Base-by-base conservation (phyloP, 2,888 invertebrate species). In the Pseudococcus jackbeardsleyi region DNA sequence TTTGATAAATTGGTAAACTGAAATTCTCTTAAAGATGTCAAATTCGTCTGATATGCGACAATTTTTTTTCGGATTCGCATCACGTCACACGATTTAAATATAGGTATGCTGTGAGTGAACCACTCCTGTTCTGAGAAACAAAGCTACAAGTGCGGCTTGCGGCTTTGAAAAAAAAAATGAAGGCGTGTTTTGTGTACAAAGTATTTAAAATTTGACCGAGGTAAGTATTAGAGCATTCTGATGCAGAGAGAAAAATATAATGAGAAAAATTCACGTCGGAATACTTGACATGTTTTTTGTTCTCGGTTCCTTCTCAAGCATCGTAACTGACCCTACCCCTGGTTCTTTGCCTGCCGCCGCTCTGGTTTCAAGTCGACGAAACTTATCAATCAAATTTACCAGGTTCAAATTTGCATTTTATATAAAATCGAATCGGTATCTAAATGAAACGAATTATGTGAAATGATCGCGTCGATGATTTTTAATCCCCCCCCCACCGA, bases 121-220 rank as follows among this genome's bases (percentile, higher is more conserved):
- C 19, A 64, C 64, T 64, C 64, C 64, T 64, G 22, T 64, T 64
- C 64, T 22, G 9, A 64, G 64, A 64, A 64, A 1, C 12, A 2
- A 22, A 64, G 22, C 22, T 64, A 22, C 3, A 22, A 22, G 22
- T 22, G 22, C 64, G 64, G 19, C 22, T 64, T 22, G 64, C 64
- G 64, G 64, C 64, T 64, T 64, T 22, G 22, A 64, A 64, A 64
- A 22, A 64, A 59, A 19, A 64, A 64, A 22, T 22, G 22, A 64
- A 64, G 64, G 64, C 22, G 64, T 64, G 64, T 64, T 64, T 64
- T 64, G 64, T 64, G 64, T 64, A 64, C 19, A 64, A 9, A 64
- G 22, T 64, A 64, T 64, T 64, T 9, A 64, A 64, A 64, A 22
- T 64, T 64, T 64, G 64, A 64, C 64, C 64, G 22, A 64, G 19